Evolutionary conservation across 2,113 vertebrate genomes (phyloP).

Genomic region (Phrynocephalus versicolor): DNA sequence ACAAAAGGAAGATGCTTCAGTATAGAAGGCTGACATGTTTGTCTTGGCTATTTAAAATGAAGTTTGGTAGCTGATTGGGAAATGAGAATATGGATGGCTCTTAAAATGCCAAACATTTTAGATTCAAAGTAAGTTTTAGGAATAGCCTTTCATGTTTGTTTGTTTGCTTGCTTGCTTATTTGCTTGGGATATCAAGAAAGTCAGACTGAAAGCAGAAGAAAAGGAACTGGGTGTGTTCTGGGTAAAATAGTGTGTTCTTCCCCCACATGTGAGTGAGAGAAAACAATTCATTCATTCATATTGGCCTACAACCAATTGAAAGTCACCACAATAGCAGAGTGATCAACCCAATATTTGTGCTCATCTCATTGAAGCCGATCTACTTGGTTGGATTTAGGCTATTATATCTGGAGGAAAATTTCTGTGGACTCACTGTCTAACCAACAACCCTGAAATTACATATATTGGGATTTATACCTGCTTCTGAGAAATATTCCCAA

Average conservation of each 20-base stretch:
- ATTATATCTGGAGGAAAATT: too few species aligned
- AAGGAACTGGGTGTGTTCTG: background rate
- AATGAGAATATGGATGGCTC: constrained; percentile 16
- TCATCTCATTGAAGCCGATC: too few species aligned
- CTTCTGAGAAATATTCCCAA: background rate
- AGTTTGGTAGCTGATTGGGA: constrained; percentile 1
- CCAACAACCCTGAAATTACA: background rate
- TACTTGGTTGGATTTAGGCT: too few species aligned
- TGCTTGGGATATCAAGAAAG: background rate
- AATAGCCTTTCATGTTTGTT: background rate
- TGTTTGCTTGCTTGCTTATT: background rate
- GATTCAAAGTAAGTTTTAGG: constrained; percentile 21
- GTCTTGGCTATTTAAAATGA: background rate
- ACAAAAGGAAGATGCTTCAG: background rate
- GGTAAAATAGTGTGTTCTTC: background rate
- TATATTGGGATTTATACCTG: background rate
- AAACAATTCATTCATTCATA: too few species aligned
- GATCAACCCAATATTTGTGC: too few species aligned
- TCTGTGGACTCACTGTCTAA: background rate
- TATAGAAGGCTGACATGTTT: background rate
- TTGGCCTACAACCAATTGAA: too few species aligned
- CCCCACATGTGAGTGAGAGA: background rate
- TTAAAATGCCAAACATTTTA: constrained; percentile 13
- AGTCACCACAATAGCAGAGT: too few species aligned
- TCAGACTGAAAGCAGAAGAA: background rate